phyloP scores from a whole-genome alignment of 2,888 invertebrate species.

The Calliscelio sp. region DNA sequence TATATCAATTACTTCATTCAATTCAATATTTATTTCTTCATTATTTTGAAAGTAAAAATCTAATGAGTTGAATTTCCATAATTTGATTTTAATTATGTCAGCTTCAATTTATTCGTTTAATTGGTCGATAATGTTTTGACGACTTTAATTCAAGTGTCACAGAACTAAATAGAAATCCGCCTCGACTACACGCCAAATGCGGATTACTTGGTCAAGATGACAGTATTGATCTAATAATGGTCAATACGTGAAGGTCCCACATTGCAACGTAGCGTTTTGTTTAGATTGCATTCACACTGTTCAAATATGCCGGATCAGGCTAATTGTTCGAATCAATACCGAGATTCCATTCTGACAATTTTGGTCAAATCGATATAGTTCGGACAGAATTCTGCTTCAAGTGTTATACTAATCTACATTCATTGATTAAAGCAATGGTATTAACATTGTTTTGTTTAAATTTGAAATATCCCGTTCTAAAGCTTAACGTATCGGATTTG shows the following conservation, averaged over 20 bases:
- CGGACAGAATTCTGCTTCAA: conserved; percentile 39
- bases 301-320: conserved; percentile 66
- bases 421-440: conserved; percentile 27
- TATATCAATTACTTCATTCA: too few species aligned
- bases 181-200: conserved; percentile 48
- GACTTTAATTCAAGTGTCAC: conserved; percentile 24
- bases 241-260: conserved; percentile 67
- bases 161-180: conserved; percentile 48
- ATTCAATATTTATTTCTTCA: too few species aligned
- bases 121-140: conserved; percentile 36
- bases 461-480: background rate
- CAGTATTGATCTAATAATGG: conserved; percentile 71
- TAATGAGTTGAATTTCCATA: background rate
- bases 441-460: conserved; percentile 9
- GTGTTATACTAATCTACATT: conserved; percentile 47
- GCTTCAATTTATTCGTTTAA: conserved; percentile 28
- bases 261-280: conserved; percentile 64
- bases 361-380: conserved; percentile 57
- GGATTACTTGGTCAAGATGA: conserved; percentile 67
- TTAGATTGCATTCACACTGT: conserved; percentile 70
- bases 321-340: conserved; percentile 66
- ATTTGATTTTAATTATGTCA: background rate
- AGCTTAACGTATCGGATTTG: too few species aligned
- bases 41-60: too few species aligned
- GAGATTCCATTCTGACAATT: conserved; percentile 62